Conservation (phyloP, 2,888 invertebrate genomes). For the Prionchulus punctatus region DNA sequence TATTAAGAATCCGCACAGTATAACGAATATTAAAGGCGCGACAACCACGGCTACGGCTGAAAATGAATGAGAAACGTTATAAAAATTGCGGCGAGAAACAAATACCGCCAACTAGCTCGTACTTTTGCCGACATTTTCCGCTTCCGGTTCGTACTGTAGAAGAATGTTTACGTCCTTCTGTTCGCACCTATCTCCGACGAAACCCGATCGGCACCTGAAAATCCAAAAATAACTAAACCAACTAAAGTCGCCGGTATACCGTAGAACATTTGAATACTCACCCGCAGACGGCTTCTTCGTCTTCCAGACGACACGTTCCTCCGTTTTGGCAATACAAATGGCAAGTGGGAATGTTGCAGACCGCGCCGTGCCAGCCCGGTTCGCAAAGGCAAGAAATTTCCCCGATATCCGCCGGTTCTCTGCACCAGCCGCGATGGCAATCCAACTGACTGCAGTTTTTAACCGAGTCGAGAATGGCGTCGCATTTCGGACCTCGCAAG, state of each 20-base stretch:
- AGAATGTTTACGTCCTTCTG: no score
- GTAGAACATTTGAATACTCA: no score
- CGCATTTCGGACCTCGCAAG: conserved; percentile 12
- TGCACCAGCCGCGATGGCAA: not conserved
- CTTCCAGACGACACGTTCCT: not conserved
- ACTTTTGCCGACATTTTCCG: no score
- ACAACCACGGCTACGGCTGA: conserved; percentile 1
- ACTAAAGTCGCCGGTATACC: no score
- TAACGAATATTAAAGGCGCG: conserved; percentile 1
- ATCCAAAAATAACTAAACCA: no score
- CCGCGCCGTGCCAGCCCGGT: not conserved
- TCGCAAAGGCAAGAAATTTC: not conserved
- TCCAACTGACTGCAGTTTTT: conserved; percentile 12
- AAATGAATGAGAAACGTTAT: no score
- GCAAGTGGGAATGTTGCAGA: conserved; percentile 5
- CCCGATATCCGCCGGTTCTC: not conserved
- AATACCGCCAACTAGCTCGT: no score
- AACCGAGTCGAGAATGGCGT: conserved; percentile 3
- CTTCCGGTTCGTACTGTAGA: no score
- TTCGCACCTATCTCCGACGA: not conserved
- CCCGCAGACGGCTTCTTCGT: not conserved
- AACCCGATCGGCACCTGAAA: not conserved
- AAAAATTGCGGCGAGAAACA: no score
- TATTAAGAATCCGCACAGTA: not conserved
- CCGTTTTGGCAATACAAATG: conserved; percentile 7